These are phyloP conservation scores for Andrena cerasifolii DNA, from an alignment of 1,140 invertebrate genomes.

Conservation along the genomic window DNA sequence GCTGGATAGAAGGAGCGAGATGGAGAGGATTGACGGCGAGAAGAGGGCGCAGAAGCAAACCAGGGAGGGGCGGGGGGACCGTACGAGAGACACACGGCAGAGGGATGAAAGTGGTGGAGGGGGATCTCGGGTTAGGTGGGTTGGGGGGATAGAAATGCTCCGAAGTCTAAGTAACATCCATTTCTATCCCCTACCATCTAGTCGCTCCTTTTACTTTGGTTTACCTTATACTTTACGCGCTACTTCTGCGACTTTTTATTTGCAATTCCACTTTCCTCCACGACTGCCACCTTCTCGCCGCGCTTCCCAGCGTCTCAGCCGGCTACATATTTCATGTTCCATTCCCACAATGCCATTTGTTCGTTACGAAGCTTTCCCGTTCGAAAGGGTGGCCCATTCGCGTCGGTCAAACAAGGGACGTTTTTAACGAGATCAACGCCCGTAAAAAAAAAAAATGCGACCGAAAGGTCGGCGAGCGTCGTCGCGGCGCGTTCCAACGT, in stretches of 20 bases:
- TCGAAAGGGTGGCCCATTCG: neutral
- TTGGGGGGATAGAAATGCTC: conserved; percentile 39
- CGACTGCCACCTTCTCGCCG: conserved; percentile 47
- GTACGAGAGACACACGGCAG: conserved; percentile 6
- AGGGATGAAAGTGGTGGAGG: conserved; percentile 37
- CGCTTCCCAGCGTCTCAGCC: conserved; percentile 44
- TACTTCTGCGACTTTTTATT: conserved; percentile 69
- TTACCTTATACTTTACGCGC: conserved; percentile 70
- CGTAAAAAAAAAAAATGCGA: neutral
- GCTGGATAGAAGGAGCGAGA: neutral
- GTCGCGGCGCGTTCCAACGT: neutral
- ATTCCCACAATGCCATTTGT: conserved; percentile 26
- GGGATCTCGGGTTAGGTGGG: no score
- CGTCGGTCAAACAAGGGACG: neutral
- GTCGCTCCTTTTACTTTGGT: conserved; percentile 68
- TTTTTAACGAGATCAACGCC: conserved; percentile 1
- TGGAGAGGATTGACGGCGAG: neutral
- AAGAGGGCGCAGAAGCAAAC: neutral
- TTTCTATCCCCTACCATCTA: conserved; percentile 60
- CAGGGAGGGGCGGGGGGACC: neutral
- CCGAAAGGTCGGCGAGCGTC: no score
- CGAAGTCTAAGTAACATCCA: conserved; percentile 69
- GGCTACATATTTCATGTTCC: conserved; percentile 21
- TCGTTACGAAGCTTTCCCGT: neutral
- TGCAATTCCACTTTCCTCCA: conserved; percentile 63